Conservation (phyloP, 1,140 invertebrate genomes). For the Drosophila sechellia region DNA sequence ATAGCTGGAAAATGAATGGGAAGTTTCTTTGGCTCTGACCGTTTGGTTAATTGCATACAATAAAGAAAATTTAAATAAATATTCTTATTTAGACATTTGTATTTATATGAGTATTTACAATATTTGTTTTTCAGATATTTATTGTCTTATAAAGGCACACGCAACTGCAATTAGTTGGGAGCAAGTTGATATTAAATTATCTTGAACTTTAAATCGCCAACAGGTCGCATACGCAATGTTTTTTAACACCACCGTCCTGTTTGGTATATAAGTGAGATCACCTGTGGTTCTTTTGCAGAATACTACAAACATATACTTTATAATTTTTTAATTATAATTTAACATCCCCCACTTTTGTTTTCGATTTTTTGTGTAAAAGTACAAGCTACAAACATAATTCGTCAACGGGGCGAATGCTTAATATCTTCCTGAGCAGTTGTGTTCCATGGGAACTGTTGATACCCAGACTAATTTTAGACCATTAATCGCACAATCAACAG, state of each 20-base stretch:
- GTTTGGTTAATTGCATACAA: neutral
- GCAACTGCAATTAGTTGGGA: slow-evolving; percentile 11
- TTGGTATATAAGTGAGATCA: too few species aligned
- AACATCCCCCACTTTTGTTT: too few species aligned
- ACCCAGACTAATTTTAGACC: neutral
- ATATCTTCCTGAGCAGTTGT: neutral
- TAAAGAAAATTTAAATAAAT: slow-evolving; percentile 1
- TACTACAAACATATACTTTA: neutral
- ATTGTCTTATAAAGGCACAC: neutral
- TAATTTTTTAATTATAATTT: neutral
- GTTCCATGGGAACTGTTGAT: neutral
- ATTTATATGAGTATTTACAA: neutral
- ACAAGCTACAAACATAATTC: neutral
- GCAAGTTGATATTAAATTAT: slow-evolving; percentile 14
- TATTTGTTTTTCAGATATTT: neutral
- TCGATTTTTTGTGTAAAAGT: neutral
- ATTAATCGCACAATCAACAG: slow-evolving; percentile 23
- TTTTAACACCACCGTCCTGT: neutral
- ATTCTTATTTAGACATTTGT: too few species aligned
- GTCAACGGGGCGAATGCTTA: slow-evolving; percentile 12
- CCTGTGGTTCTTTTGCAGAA: too few species aligned
- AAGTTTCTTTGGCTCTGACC: neutral
- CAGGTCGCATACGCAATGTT: slow-evolving; percentile 10
- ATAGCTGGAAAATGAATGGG: neutral
- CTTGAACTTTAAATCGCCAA: slow-evolving; percentile 3